Percentiles rank a stretch among this genome's conserved stretches.
Conservation (phyloP, 35 echinoderm and acorn worm genomes). For the Hemicentrotus pulcherrimus region DNA sequence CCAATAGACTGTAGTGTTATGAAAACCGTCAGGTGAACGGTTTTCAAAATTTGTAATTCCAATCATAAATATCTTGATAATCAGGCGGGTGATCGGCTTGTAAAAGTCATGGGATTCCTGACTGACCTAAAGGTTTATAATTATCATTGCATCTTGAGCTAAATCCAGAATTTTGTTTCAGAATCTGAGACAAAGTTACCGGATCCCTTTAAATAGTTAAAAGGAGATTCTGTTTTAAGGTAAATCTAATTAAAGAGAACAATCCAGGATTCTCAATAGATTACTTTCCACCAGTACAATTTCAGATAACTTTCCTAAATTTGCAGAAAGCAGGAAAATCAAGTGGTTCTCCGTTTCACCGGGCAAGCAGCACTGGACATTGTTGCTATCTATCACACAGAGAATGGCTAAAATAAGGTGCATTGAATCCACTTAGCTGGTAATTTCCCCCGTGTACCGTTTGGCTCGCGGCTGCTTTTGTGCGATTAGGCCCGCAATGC, state of each 20-base stretch:
- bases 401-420: constrained; percentile 20
- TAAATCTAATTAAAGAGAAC: not conserved
- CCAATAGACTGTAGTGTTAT: no score
- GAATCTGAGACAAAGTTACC: no score
- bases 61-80: no score
- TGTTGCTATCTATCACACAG: not conserved
- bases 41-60: no score
- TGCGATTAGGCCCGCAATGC: constrained; percentile 27
- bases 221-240: not conserved
- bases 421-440: not conserved
- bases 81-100: no score
- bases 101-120: no score
- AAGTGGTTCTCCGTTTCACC: not conserved
- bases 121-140: no score
- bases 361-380: not conserved
- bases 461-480: constrained; percentile 27
- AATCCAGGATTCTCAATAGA: no score
- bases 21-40: no score
- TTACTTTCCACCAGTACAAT: not conserved
- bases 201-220: no score
- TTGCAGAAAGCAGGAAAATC: not conserved
- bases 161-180: no score
- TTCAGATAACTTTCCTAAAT: not conserved
- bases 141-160: no score
- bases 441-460: constrained; percentile 24